Percentiles rank a stretch among this genome's conserved stretches.
These are phyloP conservation scores for Lepeophtheirus nordmannii DNA, from an alignment of 2,888 invertebrate species.

Conservation along the genomic window DNA sequence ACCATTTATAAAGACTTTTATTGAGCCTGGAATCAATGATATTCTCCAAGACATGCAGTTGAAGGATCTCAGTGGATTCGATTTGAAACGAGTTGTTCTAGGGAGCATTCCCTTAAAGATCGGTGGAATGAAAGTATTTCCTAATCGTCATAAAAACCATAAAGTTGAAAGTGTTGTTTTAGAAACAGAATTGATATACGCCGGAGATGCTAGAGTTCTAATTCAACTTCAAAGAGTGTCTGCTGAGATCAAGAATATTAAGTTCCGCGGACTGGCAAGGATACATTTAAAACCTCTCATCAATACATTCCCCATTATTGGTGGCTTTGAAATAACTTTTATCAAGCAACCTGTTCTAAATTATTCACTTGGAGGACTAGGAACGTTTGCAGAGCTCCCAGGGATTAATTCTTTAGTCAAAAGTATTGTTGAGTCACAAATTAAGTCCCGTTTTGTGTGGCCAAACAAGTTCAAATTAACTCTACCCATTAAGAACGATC, in stretches of 20 bases:
- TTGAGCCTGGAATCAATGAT: conserved; percentile 15
- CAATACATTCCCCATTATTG: conserved; percentile 16
- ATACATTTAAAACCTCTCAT: conserved; percentile 9
- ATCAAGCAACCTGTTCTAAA: neutral
- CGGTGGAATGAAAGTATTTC: conserved; percentile 13
- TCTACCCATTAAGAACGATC: neutral
- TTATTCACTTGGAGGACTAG: conserved; percentile 9
- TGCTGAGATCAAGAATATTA: conserved; percentile 15
- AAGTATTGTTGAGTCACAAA: conserved; percentile 4
- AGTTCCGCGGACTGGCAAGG: conserved; percentile 9
- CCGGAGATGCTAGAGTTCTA: conserved; percentile 13
- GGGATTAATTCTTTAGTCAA: conserved; percentile 12
- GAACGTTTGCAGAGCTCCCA: conserved; percentile 10
- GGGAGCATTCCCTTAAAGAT: conserved; percentile 3
- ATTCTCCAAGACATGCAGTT: conserved; percentile 9
- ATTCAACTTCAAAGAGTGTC: conserved; percentile 4
- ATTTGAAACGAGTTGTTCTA: neutral
- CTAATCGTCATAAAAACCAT: neutral
- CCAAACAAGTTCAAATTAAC: neutral
- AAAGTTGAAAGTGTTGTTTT: neutral
- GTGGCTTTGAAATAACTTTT: conserved; percentile 12
- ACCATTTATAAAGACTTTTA: conserved; percentile 1
- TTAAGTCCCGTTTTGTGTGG: conserved; percentile 18
- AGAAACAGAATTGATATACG: conserved; percentile 6
- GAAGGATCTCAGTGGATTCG: conserved; percentile 3